These are phyloP conservation scores for Chiroxiphia lanceolata DNA, from an alignment of 2,797 vertebrate species.

Conservation along the genomic window DNA sequence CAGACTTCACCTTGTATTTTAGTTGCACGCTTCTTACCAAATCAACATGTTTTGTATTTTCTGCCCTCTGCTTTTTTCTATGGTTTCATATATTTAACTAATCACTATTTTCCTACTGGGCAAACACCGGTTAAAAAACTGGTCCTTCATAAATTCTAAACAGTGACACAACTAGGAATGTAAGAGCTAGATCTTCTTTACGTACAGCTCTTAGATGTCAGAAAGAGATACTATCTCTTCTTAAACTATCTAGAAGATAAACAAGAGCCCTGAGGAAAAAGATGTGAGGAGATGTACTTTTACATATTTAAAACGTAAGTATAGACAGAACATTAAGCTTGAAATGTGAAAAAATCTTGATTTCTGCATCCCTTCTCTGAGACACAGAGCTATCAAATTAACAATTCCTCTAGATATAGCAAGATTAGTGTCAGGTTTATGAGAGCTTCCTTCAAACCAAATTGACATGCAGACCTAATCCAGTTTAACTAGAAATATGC, in stretches of 20 bases:
- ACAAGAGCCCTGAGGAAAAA: neutral
- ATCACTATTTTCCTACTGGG: neutral
- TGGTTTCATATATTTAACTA: neutral
- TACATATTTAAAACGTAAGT: neutral
- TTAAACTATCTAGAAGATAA: neutral
- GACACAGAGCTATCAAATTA: neutral
- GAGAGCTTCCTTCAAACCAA: neutral
- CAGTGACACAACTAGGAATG: neutral
- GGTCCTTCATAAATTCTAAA: neutral
- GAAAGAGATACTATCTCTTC: neutral
- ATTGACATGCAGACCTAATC: neutral
- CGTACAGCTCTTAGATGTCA: neutral
- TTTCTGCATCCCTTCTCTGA: neutral
- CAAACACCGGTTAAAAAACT: neutral
- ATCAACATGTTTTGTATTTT: neutral
- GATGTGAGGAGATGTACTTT: neutral
- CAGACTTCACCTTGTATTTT: neutral
- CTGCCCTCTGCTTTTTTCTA: neutral
- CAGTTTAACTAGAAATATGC: neutral
- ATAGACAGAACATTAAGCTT: neutral
- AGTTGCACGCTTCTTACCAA: neutral
- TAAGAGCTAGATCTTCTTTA: neutral
- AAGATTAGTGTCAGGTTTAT: neutral
- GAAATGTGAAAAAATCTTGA: neutral
- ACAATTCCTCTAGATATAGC: neutral